These are phyloP conservation scores for Henricia sp. DNA, from an alignment of 53 echinoderm and acorn worm species.

Conservation along the genomic window DNA sequence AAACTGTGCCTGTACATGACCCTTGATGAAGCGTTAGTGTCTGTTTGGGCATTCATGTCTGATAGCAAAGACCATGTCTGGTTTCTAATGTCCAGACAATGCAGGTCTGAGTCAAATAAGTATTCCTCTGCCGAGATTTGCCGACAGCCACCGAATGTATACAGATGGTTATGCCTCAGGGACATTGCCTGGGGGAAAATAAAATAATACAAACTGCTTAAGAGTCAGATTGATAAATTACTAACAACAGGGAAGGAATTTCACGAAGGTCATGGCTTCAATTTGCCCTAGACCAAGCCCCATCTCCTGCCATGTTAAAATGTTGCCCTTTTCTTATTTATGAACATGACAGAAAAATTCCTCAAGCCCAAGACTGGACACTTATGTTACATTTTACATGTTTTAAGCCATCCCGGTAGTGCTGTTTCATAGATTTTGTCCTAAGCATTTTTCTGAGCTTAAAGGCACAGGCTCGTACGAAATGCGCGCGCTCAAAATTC, in stretches of 20 bases:
- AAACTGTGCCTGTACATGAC: constrained; percentile 86
- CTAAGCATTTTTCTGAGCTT: no score
- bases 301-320: no score
- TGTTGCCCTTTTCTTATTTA: no score
- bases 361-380: no score
- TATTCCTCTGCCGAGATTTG: constrained; percentile 62
- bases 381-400: no score
- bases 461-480: no score
- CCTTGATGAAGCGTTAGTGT: constrained; percentile 39
- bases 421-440: no score
- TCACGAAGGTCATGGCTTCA: no score
- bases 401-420: no score
- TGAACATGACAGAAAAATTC: no score
- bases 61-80: constrained; percentile 63
- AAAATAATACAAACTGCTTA: background rate
- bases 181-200: constrained; percentile 68
- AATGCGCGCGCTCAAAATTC: no score
- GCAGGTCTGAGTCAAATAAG: constrained; percentile 79
- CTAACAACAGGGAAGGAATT: background rate
- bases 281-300: no score
- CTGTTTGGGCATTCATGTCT: constrained; percentile 26
- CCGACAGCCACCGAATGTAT: constrained; percentile 78
- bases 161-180: constrained; percentile 58
- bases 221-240: background rate
- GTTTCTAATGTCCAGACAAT: constrained; percentile 64